phyloP scores from a whole-genome alignment of 2,113 vertebrate genomes.

The Labeo rohita region DNA sequence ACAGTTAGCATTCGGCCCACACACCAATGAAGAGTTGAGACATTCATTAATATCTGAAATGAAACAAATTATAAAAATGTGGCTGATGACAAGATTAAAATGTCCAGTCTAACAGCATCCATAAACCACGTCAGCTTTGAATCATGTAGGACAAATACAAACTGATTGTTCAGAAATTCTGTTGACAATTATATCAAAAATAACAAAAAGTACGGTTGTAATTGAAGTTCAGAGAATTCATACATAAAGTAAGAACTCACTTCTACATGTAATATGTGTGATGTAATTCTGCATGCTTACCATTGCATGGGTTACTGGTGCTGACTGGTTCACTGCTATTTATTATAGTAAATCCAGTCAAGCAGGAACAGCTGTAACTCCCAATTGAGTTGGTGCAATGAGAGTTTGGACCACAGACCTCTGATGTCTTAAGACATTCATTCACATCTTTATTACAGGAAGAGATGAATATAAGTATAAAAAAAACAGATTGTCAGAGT shows the following conservation, averaged over 20 bases:
- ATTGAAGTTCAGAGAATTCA: background rate
- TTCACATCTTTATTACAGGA: background rate
- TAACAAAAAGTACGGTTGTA: too few species aligned
- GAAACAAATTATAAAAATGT: background rate
- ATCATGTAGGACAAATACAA: background rate
- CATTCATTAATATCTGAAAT: background rate
- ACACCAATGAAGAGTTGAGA: background rate
- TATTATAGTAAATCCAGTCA: background rate
- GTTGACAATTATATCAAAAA: too few species aligned
- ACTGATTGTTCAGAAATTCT: background rate
- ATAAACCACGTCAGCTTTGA: background rate
- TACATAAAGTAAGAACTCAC: background rate
- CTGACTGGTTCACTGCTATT: background rate
- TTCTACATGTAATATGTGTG: background rate
- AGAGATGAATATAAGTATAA: background rate
- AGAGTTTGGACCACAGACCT: background rate
- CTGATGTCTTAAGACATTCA: too few species aligned
- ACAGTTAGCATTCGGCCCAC: background rate
- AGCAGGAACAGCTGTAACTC: background rate
- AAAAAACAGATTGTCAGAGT: too few species aligned
- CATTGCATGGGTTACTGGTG: background rate
- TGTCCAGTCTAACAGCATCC: background rate
- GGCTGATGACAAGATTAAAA: background rate
- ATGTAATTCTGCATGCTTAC: background rate
- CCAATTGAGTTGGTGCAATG: background rate